Evolutionary conservation across 2,888 invertebrate genomes (phyloP).

Genomic region (Timema podura): DNA sequence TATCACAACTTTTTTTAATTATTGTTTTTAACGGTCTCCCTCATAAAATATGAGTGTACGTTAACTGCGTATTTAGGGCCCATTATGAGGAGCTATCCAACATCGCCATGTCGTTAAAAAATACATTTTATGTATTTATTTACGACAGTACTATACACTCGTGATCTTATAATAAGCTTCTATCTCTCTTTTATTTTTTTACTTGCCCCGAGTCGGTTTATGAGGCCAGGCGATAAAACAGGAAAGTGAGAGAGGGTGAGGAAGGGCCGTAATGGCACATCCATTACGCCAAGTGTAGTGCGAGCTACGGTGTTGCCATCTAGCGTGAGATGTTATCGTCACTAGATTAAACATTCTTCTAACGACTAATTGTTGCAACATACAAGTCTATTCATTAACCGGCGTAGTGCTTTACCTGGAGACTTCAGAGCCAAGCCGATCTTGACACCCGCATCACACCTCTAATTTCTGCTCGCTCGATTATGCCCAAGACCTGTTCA

Average conservation of each 20-base stretch:
- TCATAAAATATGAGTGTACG: conserved; percentile 16
- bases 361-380: too few species aligned
- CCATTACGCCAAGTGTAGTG: conserved; percentile 25
- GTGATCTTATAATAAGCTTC: conserved; percentile 27
- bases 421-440: too few species aligned
- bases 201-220: conserved; percentile 30
- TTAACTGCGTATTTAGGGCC: conserved; percentile 19
- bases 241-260: too few species aligned
- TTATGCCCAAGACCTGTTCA: too few species aligned
- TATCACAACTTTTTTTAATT: conserved; percentile 19
- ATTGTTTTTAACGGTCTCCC: conserved; percentile 14
- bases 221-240: conserved; percentile 33
- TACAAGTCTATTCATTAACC: too few species aligned
- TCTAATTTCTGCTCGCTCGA: too few species aligned
- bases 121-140: conserved; percentile 34
- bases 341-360: too few species aligned
- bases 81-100: conserved; percentile 14
- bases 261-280: conserved; percentile 34
- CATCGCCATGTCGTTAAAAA: conserved; percentile 21
- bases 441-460: too few species aligned
- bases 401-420: too few species aligned
- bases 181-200: conserved; percentile 25
- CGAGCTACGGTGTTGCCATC: too few species aligned
- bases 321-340: too few species aligned
- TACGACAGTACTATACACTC: conserved; percentile 36